Evolutionary conservation across 2,797 vertebrate species (phyloP).

Genomic region (Zalophus californianus): DNA sequence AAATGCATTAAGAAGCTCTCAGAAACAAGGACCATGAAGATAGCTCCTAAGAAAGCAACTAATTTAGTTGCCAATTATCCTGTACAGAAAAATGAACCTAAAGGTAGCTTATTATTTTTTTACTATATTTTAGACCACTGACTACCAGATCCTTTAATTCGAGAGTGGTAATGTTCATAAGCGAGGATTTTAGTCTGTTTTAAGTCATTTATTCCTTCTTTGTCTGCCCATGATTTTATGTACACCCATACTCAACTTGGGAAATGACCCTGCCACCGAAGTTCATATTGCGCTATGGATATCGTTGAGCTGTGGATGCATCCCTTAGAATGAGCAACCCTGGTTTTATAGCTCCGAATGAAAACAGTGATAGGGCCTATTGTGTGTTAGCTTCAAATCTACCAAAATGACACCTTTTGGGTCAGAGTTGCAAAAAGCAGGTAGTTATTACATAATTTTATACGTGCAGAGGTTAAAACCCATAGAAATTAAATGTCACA

Average conservation of each 20-base stretch:
- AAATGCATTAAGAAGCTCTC: background rate
- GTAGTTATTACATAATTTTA: background rate
- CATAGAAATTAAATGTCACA: background rate
- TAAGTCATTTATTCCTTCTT: background rate
- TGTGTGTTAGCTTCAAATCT: background rate
- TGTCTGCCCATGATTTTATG: background rate
- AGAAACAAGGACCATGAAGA: slow-evolving; percentile 36
- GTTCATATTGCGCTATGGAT: background rate
- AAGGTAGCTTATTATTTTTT: background rate
- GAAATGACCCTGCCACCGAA: background rate
- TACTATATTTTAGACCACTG: background rate
- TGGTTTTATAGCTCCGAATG: background rate
- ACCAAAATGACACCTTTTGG: background rate
- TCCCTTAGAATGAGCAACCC: background rate
- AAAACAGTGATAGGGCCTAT: background rate
- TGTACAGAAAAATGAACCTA: background rate
- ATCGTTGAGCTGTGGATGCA: background rate
- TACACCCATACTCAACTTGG: background rate
- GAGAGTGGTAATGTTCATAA: background rate
- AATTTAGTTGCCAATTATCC: background rate
- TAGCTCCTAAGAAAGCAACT: background rate
- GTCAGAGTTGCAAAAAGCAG: background rate
- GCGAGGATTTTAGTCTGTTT: background rate
- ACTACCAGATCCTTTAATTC: background rate
- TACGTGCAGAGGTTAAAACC: background rate